phyloP scores from a whole-genome alignment of 2,888 invertebrate genomes.

The Cataglyphis albicans region DNA sequence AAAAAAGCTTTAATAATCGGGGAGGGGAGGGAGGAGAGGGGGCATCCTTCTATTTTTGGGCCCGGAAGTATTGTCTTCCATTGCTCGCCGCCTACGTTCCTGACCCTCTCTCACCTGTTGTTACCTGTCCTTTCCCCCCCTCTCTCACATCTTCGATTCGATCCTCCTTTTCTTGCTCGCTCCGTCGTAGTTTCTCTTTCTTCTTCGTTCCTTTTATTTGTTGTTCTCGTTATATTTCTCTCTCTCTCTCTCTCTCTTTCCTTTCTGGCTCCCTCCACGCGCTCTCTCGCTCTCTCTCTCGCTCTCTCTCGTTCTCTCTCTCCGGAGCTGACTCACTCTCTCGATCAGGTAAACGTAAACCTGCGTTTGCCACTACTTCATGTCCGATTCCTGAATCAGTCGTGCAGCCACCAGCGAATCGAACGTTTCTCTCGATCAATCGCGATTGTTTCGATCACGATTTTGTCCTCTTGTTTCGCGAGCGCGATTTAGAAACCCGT shows the following conservation, averaged over 20 bases:
- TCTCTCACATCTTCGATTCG: neutral
- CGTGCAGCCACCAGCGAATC: slow-evolving; percentile 75
- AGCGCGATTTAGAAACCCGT: neutral
- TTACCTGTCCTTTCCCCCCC: slow-evolving; percentile 58
- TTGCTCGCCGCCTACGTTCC: slow-evolving; percentile 60
- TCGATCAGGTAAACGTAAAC: slow-evolving; percentile 78
- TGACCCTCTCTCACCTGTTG: slow-evolving; percentile 68
- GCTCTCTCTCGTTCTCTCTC: slow-evolving; percentile 8
- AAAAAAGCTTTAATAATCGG: neutral
- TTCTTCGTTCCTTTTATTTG: slow-evolving; percentile 30
- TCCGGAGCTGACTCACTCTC: slow-evolving; percentile 68
- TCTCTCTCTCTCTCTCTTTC: slow-evolving; percentile 22
- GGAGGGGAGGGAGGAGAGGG: neutral
- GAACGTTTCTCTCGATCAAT: slow-evolving; percentile 59
- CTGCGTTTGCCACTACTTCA: slow-evolving; percentile 73
- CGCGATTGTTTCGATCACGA: neutral
- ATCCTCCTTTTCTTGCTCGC: slow-evolving; percentile 34
- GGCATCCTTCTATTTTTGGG: neutral
- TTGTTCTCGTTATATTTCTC: slow-evolving; percentile 32
- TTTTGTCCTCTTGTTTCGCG: neutral
- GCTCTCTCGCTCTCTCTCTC: slow-evolving; percentile 45
- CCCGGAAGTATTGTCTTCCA: slow-evolving; percentile 7
- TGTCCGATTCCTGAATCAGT: slow-evolving; percentile 82
- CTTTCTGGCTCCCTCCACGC: slow-evolving; percentile 43
- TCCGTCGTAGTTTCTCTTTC: slow-evolving; percentile 14